Evolutionary conservation across 2,888 invertebrate species (phyloP).

Genomic region (Drosophila planitibia): DNA sequence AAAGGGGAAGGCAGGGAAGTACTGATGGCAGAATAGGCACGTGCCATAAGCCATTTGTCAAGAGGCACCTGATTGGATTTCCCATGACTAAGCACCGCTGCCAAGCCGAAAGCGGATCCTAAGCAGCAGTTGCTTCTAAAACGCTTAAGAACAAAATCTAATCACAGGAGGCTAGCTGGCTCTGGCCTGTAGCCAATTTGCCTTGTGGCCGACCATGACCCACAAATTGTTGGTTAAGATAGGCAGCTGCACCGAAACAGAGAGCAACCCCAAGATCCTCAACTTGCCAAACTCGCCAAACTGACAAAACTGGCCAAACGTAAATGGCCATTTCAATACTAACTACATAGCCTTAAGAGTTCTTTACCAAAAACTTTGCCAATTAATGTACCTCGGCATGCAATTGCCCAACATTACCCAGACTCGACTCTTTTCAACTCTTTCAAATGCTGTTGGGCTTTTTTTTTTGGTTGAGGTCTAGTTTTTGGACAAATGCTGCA

Average conservation of each 20-base stretch:
- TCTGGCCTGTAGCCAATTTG: constrained; percentile 54
- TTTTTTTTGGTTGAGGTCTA: background rate
- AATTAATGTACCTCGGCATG: constrained; percentile 47
- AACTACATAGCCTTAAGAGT: constrained; percentile 51
- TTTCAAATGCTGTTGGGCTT: background rate
- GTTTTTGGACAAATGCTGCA: background rate
- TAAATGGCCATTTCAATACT: constrained; percentile 45
- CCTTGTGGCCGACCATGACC: constrained; percentile 28
- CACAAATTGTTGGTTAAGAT: constrained; percentile 18
- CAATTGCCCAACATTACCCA: constrained; percentile 2
- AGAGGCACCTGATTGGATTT: constrained; percentile 69
- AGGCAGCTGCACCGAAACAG: background rate
- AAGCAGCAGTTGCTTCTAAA: constrained; percentile 30
- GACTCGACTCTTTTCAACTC: background rate
- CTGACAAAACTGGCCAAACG: constrained; percentile 4
- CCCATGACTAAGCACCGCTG: constrained; percentile 52
- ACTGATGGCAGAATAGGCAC: constrained; percentile 50
- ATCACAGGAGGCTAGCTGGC: constrained; percentile 59
- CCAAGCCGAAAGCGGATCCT: constrained; percentile 18
- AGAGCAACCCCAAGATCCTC: background rate
- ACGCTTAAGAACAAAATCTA: constrained; percentile 67
- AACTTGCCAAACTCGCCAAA: background rate
- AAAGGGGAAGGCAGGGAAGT: background rate
- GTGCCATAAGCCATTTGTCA: constrained; percentile 77
- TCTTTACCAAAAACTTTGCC: constrained; percentile 55